A percentile compares a stretch with the other conserved stretches of the same genome.
Conservation (phyloP, 2,797 vertebrate genomes). For the Ataeniobius toweri region DNA sequence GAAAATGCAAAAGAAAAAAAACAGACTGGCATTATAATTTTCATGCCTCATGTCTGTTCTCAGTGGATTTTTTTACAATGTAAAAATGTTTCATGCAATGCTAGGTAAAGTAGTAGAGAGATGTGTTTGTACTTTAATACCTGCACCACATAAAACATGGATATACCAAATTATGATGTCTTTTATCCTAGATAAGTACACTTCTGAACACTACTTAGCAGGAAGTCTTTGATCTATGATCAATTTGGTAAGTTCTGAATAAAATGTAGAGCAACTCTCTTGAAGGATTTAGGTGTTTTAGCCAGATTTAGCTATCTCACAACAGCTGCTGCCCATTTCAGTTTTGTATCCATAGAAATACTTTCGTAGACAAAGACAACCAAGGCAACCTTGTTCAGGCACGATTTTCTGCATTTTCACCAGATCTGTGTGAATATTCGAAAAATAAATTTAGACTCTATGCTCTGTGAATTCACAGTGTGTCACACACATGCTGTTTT, state of each 20-base stretch:
- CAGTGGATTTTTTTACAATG: background rate
- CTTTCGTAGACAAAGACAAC: background rate
- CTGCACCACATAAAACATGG: conserved; percentile 30
- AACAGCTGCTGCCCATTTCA: conserved; percentile 8
- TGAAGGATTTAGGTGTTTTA: conserved; percentile 56
- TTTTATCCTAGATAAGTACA: conserved; percentile 68
- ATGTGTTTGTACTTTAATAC: conserved; percentile 25
- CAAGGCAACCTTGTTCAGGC: conserved; percentile 22
- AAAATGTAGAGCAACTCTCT: conserved; percentile 33
- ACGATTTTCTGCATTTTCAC: conserved; percentile 29
- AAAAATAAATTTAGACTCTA: conserved; percentile 29
- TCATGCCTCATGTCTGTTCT: background rate
- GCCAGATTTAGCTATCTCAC: conserved; percentile 26
- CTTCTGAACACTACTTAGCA: conserved; percentile 61
- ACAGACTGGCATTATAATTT: background rate
- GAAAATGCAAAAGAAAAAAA: no score
- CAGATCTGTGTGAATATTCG: conserved; percentile 25
- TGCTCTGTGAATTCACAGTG: background rate
- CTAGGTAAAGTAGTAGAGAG: background rate
- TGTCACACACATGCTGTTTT: background rate
- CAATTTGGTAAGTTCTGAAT: conserved; percentile 25
- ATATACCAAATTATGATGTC: conserved; percentile 43
- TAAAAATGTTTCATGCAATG: no score
- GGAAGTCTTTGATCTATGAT: conserved; percentile 58
- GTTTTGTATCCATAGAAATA: background rate